Evolutionary conservation across 2,113 vertebrate species (phyloP), one percentile per base, ranked within the genome.

Genomic region (Scomber scombrus): DNA sequence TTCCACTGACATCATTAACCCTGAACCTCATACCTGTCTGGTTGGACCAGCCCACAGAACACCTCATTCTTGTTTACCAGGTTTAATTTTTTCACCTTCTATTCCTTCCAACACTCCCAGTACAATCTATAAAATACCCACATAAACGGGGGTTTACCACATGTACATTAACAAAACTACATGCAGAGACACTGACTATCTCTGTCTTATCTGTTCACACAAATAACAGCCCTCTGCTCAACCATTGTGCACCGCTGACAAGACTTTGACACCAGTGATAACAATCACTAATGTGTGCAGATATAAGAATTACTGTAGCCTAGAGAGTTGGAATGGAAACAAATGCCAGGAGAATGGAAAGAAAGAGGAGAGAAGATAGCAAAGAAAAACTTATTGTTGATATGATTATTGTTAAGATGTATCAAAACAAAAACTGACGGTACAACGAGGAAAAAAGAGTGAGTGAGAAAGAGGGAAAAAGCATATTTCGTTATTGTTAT

Each of bases 1-100:
- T 57, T 55, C 52, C 29, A 52, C 60, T 77, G 60, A 78, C 63
- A 79, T 78, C 71, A 83, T 87, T 88, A 85, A 79, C 86, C 73
- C 50, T 66, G n/a, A 75, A 75, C 78, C 55, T 76, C 81, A 85
- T 67, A 85, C 84, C 85, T 73, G 75, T 71, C 78, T 80, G 66
- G 15, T 70, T 34, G 80, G 68, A n/a, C 70, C 70, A 60, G 65
- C 77, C 61, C 31, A 47, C 13, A 64, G 46, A 64, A 79, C 81
- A 67, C 55, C 46, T 72, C 57, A 68, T 79, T 81, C 76, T 83
- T 86, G 84, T 86, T 92, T 78, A 81, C 54, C 52, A 68, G 71
- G 71, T 60, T 84, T 82, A 29, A 82, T 66, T 87, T 82, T 80
- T 43, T 57, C 47, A 58, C 15, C 18, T 43, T 57, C 52, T 52